These are phyloP conservation scores for Xestia sexstrigata DNA, from an alignment of 2,888 invertebrate genomes.

Conservation along the genomic window DNA sequence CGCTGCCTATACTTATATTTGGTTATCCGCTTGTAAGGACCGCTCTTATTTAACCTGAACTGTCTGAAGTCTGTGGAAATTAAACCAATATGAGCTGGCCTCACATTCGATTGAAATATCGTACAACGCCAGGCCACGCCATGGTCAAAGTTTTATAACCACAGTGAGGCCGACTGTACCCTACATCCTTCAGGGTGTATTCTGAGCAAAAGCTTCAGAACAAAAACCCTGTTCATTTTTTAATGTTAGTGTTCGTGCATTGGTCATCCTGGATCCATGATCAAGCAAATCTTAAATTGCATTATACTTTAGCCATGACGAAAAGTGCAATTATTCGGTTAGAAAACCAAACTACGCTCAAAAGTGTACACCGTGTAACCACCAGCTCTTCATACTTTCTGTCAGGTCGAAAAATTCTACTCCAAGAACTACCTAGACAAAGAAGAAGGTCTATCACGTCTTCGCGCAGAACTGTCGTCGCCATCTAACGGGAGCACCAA, in stretches of 20 bases:
- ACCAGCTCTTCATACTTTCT: neutral
- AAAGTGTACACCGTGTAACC: neutral
- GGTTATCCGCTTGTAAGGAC: conserved; percentile 95
- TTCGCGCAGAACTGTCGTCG: conserved; percentile 87
- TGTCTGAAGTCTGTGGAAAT: neutral
- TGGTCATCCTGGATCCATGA: neutral
- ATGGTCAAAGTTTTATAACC: too few relatives aligned
- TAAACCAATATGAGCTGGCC: neutral
- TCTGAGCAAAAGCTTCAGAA: neutral
- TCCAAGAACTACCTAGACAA: conserved; percentile 97
- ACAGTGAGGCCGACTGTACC: too few relatives aligned
- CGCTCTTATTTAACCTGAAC: neutral
- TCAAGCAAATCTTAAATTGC: neutral
- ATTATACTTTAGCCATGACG: neutral
- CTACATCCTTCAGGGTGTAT: neutral
- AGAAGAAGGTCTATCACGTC: conserved; percentile 95
- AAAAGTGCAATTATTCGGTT: neutral
- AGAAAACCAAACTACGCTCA: neutral
- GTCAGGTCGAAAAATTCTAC: conserved; percentile 96
- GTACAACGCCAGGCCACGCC: too few relatives aligned
- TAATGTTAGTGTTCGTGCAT: too few relatives aligned
- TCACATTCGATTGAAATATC: neutral
- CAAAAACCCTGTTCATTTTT: too few relatives aligned
- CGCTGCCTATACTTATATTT: conserved; percentile 97
- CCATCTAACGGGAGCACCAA: conserved; percentile 85